phyloP scores from a whole-genome alignment of 2,113 vertebrate species.

The Tychaedon coryphoeus region DNA sequence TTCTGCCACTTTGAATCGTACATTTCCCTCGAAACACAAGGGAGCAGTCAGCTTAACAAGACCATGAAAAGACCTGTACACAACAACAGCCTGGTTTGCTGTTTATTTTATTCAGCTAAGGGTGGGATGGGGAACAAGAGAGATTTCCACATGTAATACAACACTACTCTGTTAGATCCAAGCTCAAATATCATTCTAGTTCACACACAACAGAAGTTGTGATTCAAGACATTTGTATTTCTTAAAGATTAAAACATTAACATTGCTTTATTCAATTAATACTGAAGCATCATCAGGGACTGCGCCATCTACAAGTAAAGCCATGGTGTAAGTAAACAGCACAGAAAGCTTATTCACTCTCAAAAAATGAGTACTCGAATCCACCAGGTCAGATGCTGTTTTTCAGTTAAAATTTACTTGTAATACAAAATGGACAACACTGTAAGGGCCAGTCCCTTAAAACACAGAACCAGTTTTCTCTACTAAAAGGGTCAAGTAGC shows the following conservation, averaged over 20 bases:
- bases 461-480: neutral
- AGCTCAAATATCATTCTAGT: neutral
- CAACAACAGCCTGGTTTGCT: neutral
- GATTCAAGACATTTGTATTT: neutral
- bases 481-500: neutral
- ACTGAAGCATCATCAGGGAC: neutral
- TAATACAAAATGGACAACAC: neutral
- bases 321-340: neutral
- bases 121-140: neutral
- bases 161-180: neutral
- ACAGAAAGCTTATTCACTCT: neutral
- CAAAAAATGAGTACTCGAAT: neutral
- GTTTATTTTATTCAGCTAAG: neutral
- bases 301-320: neutral
- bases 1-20: neutral
- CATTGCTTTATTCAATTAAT: neutral
- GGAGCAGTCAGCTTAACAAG: neutral
- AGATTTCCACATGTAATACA: neutral
- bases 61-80: neutral
- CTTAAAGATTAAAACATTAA: neutral
- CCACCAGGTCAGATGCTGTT: neutral
- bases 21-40: neutral
- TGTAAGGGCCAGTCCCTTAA: neutral
- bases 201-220: neutral
- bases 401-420: neutral